phyloP scores from a whole-genome alignment of 2,797 vertebrate genomes.

The Manis pentadactyla region DNA sequence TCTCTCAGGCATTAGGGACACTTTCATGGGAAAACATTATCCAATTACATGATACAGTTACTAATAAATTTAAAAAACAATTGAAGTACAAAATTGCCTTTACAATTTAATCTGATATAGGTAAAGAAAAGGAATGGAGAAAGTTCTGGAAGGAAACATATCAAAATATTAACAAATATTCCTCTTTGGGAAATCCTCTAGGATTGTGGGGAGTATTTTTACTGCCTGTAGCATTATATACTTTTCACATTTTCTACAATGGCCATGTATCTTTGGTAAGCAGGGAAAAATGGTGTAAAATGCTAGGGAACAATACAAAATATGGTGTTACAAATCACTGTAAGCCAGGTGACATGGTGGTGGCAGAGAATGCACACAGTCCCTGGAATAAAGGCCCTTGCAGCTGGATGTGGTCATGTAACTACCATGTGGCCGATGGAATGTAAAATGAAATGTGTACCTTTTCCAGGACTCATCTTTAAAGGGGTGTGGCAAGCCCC shows the following conservation, averaged over 20 bases:
- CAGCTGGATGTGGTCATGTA: neutral
- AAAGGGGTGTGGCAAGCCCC: neutral
- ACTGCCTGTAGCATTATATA: neutral
- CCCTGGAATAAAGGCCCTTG: neutral
- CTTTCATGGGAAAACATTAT: neutral
- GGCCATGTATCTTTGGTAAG: neutral
- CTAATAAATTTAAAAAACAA: neutral
- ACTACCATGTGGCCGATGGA: neutral
- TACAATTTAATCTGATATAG: neutral
- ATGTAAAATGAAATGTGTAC: neutral
- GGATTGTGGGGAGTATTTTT: neutral
- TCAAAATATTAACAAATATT: neutral
- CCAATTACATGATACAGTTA: neutral
- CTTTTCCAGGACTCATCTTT: neutral
- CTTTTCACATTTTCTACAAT: neutral
- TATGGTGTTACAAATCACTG: neutral
- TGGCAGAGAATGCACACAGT: neutral
- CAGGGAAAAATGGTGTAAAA: neutral
- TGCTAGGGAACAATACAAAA: neutral
- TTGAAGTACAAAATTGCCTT: neutral
- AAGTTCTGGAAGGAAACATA: neutral
- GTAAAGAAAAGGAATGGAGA: neutral
- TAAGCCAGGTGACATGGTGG: neutral
- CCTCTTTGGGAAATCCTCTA: neutral
- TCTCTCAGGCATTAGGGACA: neutral